A percentile compares a stretch with the other conserved stretches of the same genome.
Conservation (phyloP, 2,113 vertebrate genomes). For the Lampris incognitus region DNA sequence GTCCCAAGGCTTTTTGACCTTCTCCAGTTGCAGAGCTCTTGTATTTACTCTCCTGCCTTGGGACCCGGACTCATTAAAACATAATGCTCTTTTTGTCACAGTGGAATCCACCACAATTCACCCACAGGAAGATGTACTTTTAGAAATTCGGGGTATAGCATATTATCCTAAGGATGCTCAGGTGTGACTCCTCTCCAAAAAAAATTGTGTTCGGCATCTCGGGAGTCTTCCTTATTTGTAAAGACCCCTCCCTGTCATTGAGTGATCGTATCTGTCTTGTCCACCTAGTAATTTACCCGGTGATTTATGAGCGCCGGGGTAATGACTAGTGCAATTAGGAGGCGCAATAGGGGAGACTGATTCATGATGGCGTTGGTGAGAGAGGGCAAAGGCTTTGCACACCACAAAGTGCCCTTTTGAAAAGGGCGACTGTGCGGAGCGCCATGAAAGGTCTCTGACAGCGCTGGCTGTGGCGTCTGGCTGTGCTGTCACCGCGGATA, state of each 20-base stretch:
- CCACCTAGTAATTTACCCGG: constrained; percentile 5
- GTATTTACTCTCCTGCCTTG: too few species aligned
- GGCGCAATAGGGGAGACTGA: constrained; percentile 52
- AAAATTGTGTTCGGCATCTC: not conserved
- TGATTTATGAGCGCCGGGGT: constrained; percentile 23
- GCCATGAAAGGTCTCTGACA: constrained; percentile 60
- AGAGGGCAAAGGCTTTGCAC: not conserved
- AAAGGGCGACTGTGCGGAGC: constrained; percentile 25
- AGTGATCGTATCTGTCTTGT: not conserved
- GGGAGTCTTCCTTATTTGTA: not conserved
- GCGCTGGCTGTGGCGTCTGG: constrained; percentile 19
- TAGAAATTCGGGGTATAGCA: not conserved
- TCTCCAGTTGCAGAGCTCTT: too few species aligned
- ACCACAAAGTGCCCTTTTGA: constrained; percentile 14
- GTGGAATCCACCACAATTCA: too few species aligned
- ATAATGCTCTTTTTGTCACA: too few species aligned
- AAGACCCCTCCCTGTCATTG: not conserved
- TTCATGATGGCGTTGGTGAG: constrained; percentile 13
- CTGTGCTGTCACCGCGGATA: constrained; percentile 51
- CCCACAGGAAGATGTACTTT: not conserved
- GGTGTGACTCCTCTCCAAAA: not conserved
- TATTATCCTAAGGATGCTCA: not conserved
- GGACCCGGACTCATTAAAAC: too few species aligned
- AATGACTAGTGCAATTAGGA: not conserved
- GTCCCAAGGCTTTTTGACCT: too few species aligned